Percentiles rank a stretch among this genome's conserved stretches.
Conservation (phyloP, 1,140 invertebrate genomes). For the Euschistus heros region DNA sequence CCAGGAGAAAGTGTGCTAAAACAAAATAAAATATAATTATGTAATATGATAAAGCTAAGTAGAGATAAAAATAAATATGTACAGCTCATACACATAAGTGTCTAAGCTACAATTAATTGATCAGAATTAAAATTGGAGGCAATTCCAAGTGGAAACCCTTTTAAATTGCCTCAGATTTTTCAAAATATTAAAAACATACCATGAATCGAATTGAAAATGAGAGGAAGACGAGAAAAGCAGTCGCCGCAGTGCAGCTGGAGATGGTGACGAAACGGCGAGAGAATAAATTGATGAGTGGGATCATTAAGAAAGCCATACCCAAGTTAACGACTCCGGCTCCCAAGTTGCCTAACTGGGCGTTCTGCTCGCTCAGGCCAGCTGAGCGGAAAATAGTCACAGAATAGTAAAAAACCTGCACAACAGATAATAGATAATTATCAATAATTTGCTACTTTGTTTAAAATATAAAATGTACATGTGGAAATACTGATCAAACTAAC, state of each 20-base stretch:
- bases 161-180: no score
- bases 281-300: conserved; percentile 44
- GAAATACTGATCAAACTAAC: no score
- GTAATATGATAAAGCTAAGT: neutral
- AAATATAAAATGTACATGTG: no score
- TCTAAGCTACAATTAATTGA: no score
- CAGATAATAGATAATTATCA: no score
- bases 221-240: conserved; percentile 43
- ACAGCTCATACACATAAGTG: no score
- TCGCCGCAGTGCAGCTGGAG: conserved; percentile 41
- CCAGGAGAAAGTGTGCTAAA: conserved; percentile 49
- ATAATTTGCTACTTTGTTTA: no score
- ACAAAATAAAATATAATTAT: conserved; percentile 17
- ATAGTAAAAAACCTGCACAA: conserved; percentile 63
- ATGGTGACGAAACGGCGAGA: conserved; percentile 48
- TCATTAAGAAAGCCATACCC: conserved; percentile 50
- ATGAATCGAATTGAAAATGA: conserved; percentile 44
- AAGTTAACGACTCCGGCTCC: conserved; percentile 61
- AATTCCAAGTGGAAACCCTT: no score
- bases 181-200: conserved; percentile 44
- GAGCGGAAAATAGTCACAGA: conserved; percentile 56
- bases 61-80: no score
- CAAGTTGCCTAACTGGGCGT: conserved; percentile 56
- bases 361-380: conserved; percentile 45
- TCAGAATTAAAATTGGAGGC: no score